A percentile compares a stretch with the other conserved stretches of the same genome.
Conservation (phyloP, 2,797 vertebrate genomes). For the Gambelia wislizenii region DNA sequence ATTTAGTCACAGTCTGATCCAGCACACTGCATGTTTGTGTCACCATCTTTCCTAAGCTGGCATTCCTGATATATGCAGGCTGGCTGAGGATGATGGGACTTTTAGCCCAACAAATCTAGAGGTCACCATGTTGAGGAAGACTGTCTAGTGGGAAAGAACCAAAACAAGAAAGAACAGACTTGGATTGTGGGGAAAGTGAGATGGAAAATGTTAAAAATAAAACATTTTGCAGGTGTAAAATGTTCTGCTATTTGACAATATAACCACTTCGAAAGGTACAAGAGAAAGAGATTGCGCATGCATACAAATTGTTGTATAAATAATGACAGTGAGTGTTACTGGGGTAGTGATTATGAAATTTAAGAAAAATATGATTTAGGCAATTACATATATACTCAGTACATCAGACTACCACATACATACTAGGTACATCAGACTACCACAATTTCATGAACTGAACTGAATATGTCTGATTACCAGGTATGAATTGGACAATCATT, state of each 20-base stretch:
- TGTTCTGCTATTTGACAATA: background rate
- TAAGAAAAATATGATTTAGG: constrained; percentile 2
- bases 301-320: constrained; percentile 4
- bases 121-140: background rate
- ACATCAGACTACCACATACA: constrained; percentile 9
- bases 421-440: constrained; percentile 5
- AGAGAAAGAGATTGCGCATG: background rate
- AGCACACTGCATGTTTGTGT: background rate
- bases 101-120: too few species aligned
- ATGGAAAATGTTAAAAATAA: background rate
- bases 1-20: background rate
- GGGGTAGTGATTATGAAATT: background rate
- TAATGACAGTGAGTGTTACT: background rate
- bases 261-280: background rate
- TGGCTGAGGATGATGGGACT: too few species aligned
- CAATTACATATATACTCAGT: background rate
- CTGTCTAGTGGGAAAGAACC: background rate
- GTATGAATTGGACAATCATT: constrained; percentile 31
- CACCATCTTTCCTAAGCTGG: too few species aligned
- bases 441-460: constrained; percentile 11
- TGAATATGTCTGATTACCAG: constrained; percentile 38
- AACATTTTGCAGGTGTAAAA: constrained; percentile 4
- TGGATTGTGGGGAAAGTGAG: background rate
- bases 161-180: background rate
- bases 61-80: too few species aligned